These are phyloP conservation scores for Danio tinwini DNA, from an alignment of 2,797 vertebrate genomes.

Conservation along the genomic window DNA sequence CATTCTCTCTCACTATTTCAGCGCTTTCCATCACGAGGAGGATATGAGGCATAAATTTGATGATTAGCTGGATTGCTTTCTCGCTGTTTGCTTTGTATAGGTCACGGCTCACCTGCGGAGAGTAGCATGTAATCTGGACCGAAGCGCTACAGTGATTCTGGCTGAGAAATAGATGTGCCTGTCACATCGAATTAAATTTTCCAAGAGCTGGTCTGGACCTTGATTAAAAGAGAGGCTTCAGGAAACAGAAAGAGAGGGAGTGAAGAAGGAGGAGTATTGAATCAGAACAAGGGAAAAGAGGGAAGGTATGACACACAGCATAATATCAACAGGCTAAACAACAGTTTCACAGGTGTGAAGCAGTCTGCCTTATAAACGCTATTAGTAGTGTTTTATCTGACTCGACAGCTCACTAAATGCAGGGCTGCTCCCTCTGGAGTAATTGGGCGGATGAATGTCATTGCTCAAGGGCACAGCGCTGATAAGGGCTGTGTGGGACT, in stretches of 20 bases:
- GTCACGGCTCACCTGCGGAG: constrained; percentile 61
- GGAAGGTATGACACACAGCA: not conserved
- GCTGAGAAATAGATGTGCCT: constrained; percentile 64
- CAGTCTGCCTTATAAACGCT: not conserved
- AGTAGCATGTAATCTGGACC: constrained; percentile 56
- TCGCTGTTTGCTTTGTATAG: constrained; percentile 44
- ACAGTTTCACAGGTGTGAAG: constrained; percentile 17
- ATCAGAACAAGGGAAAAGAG: constrained; percentile 4
- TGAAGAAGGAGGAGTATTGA: not conserved
- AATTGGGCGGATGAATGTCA: constrained; percentile 1
- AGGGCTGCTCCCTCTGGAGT: not conserved
- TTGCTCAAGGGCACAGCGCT: constrained; percentile 16
- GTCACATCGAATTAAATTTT: constrained; percentile 72
- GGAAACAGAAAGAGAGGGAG: constrained; percentile 17
- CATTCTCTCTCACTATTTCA: constrained; percentile 11
- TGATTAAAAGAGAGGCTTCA: constrained; percentile 33
- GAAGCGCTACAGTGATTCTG: constrained; percentile 53
- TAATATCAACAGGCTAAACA: constrained; percentile 20
- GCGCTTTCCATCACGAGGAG: constrained; percentile 30
- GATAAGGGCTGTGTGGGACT: not conserved
- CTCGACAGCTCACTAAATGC: constrained; percentile 19
- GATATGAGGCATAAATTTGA: constrained; percentile 37
- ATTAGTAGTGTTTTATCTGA: constrained; percentile 25
- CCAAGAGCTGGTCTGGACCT: constrained; percentile 46
- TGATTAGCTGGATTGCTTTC: constrained; percentile 45